Conservation (phyloP, 2,888 invertebrate genomes). For the Rhorus exstirpatorius region DNA sequence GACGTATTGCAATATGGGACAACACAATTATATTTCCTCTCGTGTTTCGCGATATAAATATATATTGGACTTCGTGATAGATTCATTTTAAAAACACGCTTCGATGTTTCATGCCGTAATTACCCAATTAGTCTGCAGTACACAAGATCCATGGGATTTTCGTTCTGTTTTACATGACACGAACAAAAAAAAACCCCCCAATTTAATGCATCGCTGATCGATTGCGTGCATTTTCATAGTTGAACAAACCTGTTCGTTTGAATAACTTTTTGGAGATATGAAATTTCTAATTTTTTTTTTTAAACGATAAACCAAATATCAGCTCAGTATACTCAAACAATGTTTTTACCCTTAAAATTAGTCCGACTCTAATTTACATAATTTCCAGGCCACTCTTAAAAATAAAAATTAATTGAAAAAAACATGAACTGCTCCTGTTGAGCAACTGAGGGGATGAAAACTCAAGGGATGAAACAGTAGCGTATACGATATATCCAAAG, state of each 20-base stretch:
- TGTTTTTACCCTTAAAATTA: no score
- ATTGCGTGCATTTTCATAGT: not conserved
- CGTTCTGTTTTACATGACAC: not conserved
- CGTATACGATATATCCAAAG: constrained; percentile 7
- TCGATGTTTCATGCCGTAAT: constrained; percentile 44
- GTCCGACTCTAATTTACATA: no score
- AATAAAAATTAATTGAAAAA: no score
- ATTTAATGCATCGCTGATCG: not conserved
- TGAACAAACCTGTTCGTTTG: not conserved
- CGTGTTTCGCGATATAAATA: constrained; percentile 9
- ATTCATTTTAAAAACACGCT: constrained; percentile 31
- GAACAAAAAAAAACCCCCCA: constrained; percentile 1
- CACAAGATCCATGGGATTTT: constrained; percentile 6
- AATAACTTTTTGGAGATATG: not conserved
- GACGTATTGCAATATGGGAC: constrained; percentile 18
- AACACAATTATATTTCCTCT: constrained; percentile 23
- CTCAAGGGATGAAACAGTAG: constrained; percentile 36
- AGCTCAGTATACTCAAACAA: no score
- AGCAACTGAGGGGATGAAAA: constrained; percentile 21
- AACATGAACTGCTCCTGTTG: no score
- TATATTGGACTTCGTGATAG: constrained; percentile 10
- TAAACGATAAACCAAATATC: no score
- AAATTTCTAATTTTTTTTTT: not conserved
- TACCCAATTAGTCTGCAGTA: constrained; percentile 42
- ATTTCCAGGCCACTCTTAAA: no score